phyloP scores from a whole-genome alignment of 1,140 invertebrate species.

The Drosophila navojoa region DNA sequence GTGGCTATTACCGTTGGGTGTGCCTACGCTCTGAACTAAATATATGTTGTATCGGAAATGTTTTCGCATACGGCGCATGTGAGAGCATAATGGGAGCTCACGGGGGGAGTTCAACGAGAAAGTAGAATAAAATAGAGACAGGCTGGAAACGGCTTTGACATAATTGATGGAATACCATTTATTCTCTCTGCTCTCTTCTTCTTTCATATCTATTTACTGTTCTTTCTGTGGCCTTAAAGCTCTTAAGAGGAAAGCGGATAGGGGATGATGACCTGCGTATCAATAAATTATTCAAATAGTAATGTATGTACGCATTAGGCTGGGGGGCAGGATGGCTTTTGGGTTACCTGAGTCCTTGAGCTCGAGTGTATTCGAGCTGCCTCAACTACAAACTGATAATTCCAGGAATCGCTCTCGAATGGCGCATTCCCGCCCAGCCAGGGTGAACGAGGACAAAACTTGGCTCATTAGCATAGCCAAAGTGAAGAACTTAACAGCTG shows the following conservation, averaged over 20 bases:
- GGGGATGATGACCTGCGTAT: no score
- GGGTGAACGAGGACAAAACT: conserved; percentile 44
- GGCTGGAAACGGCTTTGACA: no score
- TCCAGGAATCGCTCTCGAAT: conserved; percentile 25
- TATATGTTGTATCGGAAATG: conserved; percentile 9
- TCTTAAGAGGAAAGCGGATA: no score
- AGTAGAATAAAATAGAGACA: background rate
- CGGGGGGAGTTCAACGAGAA: background rate
- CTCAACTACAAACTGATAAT: conserved; percentile 33
- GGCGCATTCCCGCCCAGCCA: conserved; percentile 16
- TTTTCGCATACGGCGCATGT: conserved; percentile 6
- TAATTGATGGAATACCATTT: no score
- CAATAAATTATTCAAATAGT: no score
- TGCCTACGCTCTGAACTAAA: conserved; percentile 29
- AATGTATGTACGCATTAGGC: no score
- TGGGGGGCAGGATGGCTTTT: no score
- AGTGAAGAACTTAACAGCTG: conserved; percentile 61
- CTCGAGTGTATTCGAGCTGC: no score
- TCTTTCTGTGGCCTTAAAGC: no score
- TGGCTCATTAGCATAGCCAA: conserved; percentile 74
- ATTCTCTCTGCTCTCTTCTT: no score
- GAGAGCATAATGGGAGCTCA: background rate
- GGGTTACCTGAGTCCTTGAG: no score
- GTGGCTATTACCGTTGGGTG: conserved; percentile 38
- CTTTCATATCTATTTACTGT: no score